These are phyloP conservation scores for Sipha flava DNA, from an alignment of 1,140 invertebrate genomes.

Conservation along the genomic window DNA sequence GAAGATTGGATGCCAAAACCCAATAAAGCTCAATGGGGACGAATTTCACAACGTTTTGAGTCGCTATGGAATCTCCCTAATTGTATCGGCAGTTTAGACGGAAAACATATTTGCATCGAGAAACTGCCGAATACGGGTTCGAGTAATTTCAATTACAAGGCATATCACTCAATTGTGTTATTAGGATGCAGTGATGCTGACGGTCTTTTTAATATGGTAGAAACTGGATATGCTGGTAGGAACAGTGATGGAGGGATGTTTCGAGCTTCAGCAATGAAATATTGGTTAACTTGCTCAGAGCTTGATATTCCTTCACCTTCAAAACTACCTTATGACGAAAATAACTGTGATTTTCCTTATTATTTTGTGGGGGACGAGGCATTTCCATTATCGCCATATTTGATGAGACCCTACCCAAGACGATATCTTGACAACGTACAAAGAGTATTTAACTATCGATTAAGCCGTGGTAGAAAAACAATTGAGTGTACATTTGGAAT, in stretches of 20 bases:
- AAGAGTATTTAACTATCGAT: slow-evolving; percentile 43
- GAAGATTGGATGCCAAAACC: slow-evolving; percentile 30
- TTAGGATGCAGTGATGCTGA: slow-evolving; percentile 41
- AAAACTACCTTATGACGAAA: slow-evolving; percentile 36
- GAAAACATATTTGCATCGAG: slow-evolving; percentile 47
- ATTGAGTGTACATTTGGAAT: slow-evolving; percentile 46
- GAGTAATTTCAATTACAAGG: slow-evolving; percentile 47
- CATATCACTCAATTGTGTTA: slow-evolving; percentile 32
- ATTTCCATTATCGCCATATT: slow-evolving; percentile 38
- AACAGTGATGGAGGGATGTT: slow-evolving; percentile 43
- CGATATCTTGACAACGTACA: slow-evolving; percentile 37
- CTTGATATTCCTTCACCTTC: slow-evolving; percentile 33
- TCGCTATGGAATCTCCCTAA: slow-evolving; percentile 42
- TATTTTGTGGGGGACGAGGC: slow-evolving; percentile 41
- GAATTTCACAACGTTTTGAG: slow-evolving; percentile 36
- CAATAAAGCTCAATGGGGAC: slow-evolving; percentile 36
- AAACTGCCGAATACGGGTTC: slow-evolving; percentile 43
- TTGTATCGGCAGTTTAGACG: slow-evolving; percentile 45
- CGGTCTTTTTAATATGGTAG: slow-evolving; percentile 41
- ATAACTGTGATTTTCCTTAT: slow-evolving; percentile 34
- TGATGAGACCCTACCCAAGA: slow-evolving; percentile 41
- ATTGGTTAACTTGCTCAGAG: slow-evolving; percentile 15
- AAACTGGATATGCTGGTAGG: slow-evolving; percentile 40
- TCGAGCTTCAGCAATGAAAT: slow-evolving; percentile 8
- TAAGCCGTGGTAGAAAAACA: slow-evolving; percentile 42